These are phyloP conservation scores for Aphrocallistes beatrix DNA, from an alignment of 37 sponge, comb jelly and placozoan genomes.

Conservation along the genomic window DNA sequence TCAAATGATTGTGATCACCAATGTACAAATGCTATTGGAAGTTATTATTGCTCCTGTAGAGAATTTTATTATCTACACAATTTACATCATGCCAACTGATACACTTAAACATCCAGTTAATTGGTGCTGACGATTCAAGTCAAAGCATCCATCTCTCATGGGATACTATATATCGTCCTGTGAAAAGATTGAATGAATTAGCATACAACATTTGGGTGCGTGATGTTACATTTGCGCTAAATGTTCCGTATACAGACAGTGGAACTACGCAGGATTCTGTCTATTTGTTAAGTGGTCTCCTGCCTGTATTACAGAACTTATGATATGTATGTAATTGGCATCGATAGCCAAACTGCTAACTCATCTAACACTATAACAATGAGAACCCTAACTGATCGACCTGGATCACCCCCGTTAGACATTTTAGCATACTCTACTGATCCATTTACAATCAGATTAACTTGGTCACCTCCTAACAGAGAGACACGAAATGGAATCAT, in stretches of 20 bases:
- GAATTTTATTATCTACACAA: background rate
- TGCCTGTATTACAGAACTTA: background rate
- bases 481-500: background rate
- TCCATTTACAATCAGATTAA: background rate
- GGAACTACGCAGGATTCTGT: background rate
- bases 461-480: background rate
- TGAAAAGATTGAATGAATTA: background rate
- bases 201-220: background rate
- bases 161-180: slow-evolving; percentile 7
- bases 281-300: background rate
- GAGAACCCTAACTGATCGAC: background rate
- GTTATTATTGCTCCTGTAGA: background rate
- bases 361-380: background rate
- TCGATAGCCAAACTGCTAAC: background rate
- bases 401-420: background rate
- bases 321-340: background rate
- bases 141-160: background rate
- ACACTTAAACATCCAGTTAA: background rate
- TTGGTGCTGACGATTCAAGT: background rate
- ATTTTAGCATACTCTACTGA: background rate
- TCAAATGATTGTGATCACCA: background rate
- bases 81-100: background rate
- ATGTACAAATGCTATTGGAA: background rate
- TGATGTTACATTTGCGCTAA: background rate
- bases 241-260: background rate